These are phyloP conservation scores for Pandemis corylana DNA, from an alignment of 2,888 invertebrate genomes.

Conservation along the genomic window DNA sequence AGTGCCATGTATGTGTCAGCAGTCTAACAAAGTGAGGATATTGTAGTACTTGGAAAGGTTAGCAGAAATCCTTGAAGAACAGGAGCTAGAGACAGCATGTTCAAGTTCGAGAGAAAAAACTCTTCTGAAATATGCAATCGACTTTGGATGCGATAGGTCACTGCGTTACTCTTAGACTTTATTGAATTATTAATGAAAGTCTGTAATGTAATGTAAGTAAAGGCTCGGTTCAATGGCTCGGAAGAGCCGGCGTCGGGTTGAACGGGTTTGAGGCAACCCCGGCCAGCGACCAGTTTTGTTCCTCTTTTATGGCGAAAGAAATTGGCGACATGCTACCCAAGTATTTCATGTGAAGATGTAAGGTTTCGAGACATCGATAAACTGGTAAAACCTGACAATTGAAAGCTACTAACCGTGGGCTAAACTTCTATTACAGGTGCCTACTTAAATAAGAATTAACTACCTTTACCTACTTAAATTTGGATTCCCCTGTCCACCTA, in stretches of 20 bases:
- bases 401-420: no score
- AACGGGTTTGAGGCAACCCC: background rate
- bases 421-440: no score
- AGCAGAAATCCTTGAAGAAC: background rate
- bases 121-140: no score
- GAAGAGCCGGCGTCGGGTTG: conserved; percentile 20
- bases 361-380: background rate
- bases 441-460: no score
- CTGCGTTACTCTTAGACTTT: background rate
- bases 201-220: conserved; percentile 16
- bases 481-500: no score
- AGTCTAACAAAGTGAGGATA: no score
- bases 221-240: conserved; percentile 27
- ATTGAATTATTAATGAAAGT: conserved; percentile 18
- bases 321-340: background rate
- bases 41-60: background rate
- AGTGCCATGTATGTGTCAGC: no score
- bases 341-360: background rate
- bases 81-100: no score
- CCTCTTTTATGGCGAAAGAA: conserved; percentile 6
- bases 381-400: no score
- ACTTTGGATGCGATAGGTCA: background rate
- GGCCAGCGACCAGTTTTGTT: background rate
- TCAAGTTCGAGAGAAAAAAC: no score
- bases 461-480: no score